Evolutionary conservation across 2,113 vertebrate species (phyloP).

Genomic region (Siphamia tubifer): DNA sequence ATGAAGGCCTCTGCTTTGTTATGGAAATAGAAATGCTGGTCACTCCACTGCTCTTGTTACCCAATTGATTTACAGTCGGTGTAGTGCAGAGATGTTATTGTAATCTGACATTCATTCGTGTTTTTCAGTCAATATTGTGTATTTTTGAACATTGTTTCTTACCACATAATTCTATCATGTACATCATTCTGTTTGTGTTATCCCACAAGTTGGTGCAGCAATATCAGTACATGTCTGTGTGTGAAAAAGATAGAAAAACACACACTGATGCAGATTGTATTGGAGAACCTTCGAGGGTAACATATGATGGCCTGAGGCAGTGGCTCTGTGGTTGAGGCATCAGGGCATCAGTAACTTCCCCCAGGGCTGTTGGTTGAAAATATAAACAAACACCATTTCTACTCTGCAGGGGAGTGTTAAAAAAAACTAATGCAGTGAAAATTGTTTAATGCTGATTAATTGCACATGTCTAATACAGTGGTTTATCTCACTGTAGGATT

Average conservation of each 20-base stretch:
- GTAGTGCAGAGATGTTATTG: too few species aligned
- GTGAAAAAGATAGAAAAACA: background rate
- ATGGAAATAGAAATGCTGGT: background rate
- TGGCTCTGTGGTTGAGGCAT: slow-evolving; percentile 54
- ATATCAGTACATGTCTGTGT: too few species aligned
- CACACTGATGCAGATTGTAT: slow-evolving; percentile 38
- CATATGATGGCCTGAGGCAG: slow-evolving; percentile 70
- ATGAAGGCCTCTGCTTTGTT: slow-evolving; percentile 6
- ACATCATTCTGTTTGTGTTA: background rate
- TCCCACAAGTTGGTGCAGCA: background rate
- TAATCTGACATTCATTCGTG: background rate
- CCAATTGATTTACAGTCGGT: too few species aligned
- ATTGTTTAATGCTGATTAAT: background rate
- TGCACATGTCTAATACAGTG: too few species aligned
- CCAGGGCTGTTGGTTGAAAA: slow-evolving; percentile 42
- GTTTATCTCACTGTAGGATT: too few species aligned
- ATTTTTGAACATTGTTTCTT: background rate
- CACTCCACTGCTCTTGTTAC: background rate
- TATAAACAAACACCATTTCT: slow-evolving; percentile 53
- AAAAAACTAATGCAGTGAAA: background rate
- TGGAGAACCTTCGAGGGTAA: slow-evolving; percentile 57
- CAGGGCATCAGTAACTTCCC: slow-evolving; percentile 62
- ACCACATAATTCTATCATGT: background rate
- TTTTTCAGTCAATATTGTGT: background rate
- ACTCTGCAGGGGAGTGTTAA: slow-evolving; percentile 17